Evolutionary conservation across 1,140 invertebrate genomes (phyloP), one percentile per base, ranked within the genome.

Genomic region (Acromyrmex echinatior): DNA sequence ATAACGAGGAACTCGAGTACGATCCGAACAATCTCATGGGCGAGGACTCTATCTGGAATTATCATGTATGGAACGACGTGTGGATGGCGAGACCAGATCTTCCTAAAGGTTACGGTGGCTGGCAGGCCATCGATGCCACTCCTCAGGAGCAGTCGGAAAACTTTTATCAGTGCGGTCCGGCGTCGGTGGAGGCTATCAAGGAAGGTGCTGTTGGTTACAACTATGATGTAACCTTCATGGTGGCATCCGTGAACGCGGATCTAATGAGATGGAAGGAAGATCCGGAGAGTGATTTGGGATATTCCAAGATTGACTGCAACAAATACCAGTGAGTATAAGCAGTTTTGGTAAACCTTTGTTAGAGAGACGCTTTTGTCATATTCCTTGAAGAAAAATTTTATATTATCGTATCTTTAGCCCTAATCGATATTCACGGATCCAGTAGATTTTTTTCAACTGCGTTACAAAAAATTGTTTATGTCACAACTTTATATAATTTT

Each of bases 51-150:
- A 93, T 95, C 86, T 96, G 96, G 97, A 97, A 97, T 92, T 97
- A 97, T 91, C 97, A 97, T 92, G 97, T 97, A 0, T 97, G 97
- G 97, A 97, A 97, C 90, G 97, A 97, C n/a, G 96, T 96, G 10
- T 97, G 97, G 97, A 97, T 97, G 95, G 95, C 95, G 6, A 93
- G 97, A n/a, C 96, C 96, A 0, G 97, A 97, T 91, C 93, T 97
- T 16, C 94, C 94, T 0, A 93, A 91, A 31, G 97, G 97, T 1
- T 96, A 95, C 66, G 95, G 93, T 9, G 97, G 97, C 0, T 97
- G 97, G 97, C 97, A 97, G 87, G 96, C 96, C 0, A 96, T 97
- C 87, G 97, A 97, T 88, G 95, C 96, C 0, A 97, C 97, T 4
- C 97, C 97, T 3, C 97, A 97, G 35, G 94, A 95, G 87, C 82